phyloP scores from a whole-genome alignment of 2,888 invertebrate species.

The Ormyrus nitidulus region DNA sequence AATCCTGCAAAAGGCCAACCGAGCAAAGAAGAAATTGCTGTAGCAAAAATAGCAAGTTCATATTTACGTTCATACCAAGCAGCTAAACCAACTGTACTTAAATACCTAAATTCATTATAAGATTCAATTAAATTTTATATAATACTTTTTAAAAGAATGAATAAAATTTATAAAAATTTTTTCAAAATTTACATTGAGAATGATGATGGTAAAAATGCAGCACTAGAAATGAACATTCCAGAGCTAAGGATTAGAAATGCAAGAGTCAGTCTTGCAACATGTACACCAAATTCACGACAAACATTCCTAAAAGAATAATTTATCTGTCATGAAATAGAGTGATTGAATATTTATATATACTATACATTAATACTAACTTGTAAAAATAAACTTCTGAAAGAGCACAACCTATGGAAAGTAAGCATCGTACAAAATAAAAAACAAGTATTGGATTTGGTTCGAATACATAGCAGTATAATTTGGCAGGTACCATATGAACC shows the following conservation, averaged over 20 bases:
- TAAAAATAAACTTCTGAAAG: conserved; percentile 95
- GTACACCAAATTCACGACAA: conserved; percentile 92
- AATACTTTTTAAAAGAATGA: not conserved
- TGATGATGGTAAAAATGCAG: conserved; percentile 95
- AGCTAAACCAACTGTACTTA: conserved; percentile 88
- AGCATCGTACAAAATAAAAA: conserved; percentile 91
- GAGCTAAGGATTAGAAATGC: conserved; percentile 89
- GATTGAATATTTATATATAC: not conserved
- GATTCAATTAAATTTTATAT: conserved; percentile 4
- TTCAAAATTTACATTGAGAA: conserved; percentile 84
- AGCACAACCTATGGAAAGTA: conserved; percentile 88
- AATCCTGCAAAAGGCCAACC: conserved; percentile 98
- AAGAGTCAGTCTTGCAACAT: conserved; percentile 90
- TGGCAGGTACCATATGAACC: conserved; percentile 92
- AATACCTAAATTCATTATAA: conserved; percentile 77
- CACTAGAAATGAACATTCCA: conserved; percentile 92
- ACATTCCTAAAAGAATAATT: conserved; percentile 81
- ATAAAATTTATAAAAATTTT: conserved; percentile 2
- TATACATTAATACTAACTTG: conserved; percentile 81
- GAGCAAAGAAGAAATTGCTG: conserved; percentile 87
- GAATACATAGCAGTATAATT: conserved; percentile 85
- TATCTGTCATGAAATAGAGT: not conserved
- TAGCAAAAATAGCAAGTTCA: conserved; percentile 87
- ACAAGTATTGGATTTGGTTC: conserved; percentile 89
- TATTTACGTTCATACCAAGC: conserved; percentile 92